Percentiles rank a stretch among this genome's conserved stretches.
Conservation (phyloP, 2,113 vertebrate genomes). For the Genyomyrus donnyi region DNA sequence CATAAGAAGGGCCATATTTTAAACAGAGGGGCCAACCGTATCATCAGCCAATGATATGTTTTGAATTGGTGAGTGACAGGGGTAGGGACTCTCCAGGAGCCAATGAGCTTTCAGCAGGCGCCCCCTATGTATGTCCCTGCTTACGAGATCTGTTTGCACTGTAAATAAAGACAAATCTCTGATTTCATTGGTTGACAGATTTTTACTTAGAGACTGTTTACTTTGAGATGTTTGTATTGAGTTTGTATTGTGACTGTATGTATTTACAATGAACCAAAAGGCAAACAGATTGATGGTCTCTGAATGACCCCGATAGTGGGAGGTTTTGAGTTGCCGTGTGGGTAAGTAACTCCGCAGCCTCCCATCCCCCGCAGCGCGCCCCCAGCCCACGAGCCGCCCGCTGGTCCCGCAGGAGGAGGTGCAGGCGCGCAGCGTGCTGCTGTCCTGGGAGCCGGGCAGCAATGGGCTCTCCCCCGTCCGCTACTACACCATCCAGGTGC, state of each 20-base stretch:
- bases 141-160: neutral
- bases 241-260: neutral
- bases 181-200: neutral
- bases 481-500: constrained; percentile 87
- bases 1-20: neutral
- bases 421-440: constrained; percentile 72
- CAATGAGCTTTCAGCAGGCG: neutral
- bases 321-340: neutral
- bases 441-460: constrained; percentile 93
- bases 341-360: neutral
- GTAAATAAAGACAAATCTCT: neutral
- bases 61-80: neutral
- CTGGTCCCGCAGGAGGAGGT: constrained; percentile 66
- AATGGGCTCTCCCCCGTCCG: constrained; percentile 90
- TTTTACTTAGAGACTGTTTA: neutral
- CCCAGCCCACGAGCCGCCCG: constrained; percentile 84
- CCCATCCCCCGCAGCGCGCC: constrained; percentile 62
- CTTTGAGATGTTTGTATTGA: neutral
- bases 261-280: neutral
- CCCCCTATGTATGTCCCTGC: neutral
- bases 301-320: neutral
- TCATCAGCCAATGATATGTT: neutral
- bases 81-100: neutral
- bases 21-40: neutral
- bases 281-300: neutral